A percentile compares a stretch with the other conserved stretches of the same genome.
These are phyloP conservation scores for Dryocosmus kuriphilus DNA, from an alignment of 2,888 invertebrate genomes.

Conservation along the genomic window DNA sequence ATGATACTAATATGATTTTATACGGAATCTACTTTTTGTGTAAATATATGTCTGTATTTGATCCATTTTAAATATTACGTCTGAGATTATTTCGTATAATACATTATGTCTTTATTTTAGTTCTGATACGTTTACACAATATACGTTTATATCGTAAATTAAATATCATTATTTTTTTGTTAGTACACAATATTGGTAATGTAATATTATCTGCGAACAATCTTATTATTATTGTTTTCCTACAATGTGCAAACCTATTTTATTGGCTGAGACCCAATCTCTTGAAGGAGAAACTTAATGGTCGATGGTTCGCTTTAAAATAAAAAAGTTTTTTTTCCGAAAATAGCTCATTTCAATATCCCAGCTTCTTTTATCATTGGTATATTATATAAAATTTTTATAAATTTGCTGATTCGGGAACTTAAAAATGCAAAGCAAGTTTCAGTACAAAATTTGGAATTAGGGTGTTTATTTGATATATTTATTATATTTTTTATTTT, in stretches of 20 bases:
- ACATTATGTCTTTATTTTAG: background rate
- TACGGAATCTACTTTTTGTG: slow-evolving; percentile 21
- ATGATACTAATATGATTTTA: slow-evolving; percentile 22
- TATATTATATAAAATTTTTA: too few species aligned
- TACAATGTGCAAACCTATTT: slow-evolving; percentile 19
- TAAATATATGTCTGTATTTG: background rate
- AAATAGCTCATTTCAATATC: background rate
- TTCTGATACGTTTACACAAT: background rate
- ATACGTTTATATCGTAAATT: background rate
- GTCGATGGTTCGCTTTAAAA: slow-evolving; percentile 3
- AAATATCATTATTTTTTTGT: background rate
- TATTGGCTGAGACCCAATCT: slow-evolving; percentile 10
- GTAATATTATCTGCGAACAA: slow-evolving; percentile 13
- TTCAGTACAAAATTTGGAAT: too few species aligned
- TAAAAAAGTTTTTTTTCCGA: slow-evolving; percentile 24
- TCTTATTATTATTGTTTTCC: slow-evolving; percentile 17
- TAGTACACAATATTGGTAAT: slow-evolving; percentile 10
- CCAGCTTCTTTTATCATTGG: too few species aligned
- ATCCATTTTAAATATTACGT: background rate
- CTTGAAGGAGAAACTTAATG: background rate
- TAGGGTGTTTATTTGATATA: too few species aligned
- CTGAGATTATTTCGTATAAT: background rate
- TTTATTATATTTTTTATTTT: too few species aligned
- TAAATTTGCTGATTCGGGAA: too few species aligned
- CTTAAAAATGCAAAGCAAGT: too few species aligned